phyloP scores from a whole-genome alignment of 2,888 invertebrate species.

The Phlogophora meticulosa region DNA sequence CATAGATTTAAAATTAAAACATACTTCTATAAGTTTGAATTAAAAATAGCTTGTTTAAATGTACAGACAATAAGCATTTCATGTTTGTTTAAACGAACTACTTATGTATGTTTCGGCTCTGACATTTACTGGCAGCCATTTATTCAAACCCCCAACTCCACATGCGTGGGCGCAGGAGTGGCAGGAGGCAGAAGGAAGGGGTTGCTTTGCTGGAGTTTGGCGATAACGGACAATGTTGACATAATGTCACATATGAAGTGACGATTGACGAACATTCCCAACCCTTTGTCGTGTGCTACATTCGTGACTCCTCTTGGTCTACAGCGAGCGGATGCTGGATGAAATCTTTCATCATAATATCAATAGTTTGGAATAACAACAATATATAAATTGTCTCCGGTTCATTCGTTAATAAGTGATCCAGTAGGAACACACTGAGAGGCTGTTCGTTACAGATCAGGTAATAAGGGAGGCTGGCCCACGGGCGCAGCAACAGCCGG shows the following conservation, averaged over 20 bases:
- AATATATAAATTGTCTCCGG: not conserved
- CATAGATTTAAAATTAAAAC: not conserved
- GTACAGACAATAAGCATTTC: not conserved
- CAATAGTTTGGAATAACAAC: not conserved
- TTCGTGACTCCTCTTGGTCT: not conserved
- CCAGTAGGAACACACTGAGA: not conserved
- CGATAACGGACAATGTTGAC: not conserved
- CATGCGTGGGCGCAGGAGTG: not conserved
- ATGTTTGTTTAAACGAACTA: no score
- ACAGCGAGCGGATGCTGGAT: not conserved
- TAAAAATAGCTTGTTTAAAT: not conserved
- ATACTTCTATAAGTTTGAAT: not conserved
- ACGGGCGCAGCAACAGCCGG: not conserved
- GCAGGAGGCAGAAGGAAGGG: no score
- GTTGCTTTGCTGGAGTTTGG: not conserved
- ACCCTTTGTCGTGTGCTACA: not conserved
- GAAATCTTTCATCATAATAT: constrained; percentile 4
- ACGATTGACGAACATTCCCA: not conserved
- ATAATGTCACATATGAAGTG: not conserved
- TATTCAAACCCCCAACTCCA: not conserved
- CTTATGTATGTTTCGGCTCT: not conserved
- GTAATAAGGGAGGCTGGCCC: not conserved
- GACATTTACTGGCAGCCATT: no score
- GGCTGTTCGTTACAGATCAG: not conserved
- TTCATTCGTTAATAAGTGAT: constrained; percentile 4